Base-by-base conservation (phyloP, 2,113 vertebrate genomes). In the Burhinus bistriatus region DNA sequence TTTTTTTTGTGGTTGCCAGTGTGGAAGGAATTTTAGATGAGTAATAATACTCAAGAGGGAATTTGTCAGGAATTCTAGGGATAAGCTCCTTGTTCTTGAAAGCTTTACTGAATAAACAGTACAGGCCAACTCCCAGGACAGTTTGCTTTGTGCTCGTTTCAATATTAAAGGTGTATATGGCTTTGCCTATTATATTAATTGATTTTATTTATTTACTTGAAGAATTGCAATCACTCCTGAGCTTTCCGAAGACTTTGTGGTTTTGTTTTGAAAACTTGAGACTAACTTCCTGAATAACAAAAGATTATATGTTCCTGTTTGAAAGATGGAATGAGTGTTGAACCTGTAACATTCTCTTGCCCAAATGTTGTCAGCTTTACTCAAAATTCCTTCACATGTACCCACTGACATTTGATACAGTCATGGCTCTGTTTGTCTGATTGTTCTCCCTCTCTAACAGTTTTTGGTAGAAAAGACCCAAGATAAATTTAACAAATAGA, bases 31-130 rank as follows among this genome's bases (percentile, higher is more conserved):
- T 90, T 94, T 92, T 44, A 83, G 92, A 7, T 72, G 73, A 92
- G 66, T 77, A 77, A 57, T 52, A 27, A 40, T 90, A n/a, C 57
- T 93, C 0, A 0, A 87, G 90, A 95, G 61, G 47, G 83, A 84
- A 30, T 96, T 91, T 94, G 91, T 84, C 65, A 91, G 89, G 91
- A 96, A 84, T 96, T 91, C 52, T 58, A 77, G n/a, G 69, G 68
- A 45, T 92, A 83, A 79, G 68, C 71, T 89, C 30, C 79, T 95
- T 76, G 57, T 85, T 82, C 92, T 66, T 62, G 73, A 95, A 55
- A 75, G 82, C 73, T 73, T 87, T 57, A 58, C 93, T 78, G 83
- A 42, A 15, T 87, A 92, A 92, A 95, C 52, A 44, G 59, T 47
- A 32, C 58, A 70, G 73, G 44, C 26, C 57, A 79, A 2, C 55